These are phyloP conservation scores for Manduca sexta DNA, from an alignment of 1,140 invertebrate genomes.

Conservation along the genomic window DNA sequence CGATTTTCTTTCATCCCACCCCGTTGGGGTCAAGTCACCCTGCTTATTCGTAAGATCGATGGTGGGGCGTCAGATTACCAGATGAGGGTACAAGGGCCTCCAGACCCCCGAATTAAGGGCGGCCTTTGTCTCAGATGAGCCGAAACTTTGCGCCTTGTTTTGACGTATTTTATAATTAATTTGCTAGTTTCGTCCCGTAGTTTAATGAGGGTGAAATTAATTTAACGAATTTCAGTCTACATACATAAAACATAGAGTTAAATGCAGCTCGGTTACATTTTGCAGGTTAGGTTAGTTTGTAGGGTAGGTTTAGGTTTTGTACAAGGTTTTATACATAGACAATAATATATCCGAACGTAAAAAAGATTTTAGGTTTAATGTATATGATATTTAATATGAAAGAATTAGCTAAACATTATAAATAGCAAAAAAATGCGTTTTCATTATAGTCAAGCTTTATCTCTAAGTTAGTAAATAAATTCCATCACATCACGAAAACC, in stretches of 20 bases:
- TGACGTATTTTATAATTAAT: constrained; percentile 71
- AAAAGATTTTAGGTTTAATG: too few species aligned
- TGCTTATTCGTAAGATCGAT: constrained; percentile 61
- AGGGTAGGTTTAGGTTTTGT: not conserved
- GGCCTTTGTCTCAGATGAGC: constrained; percentile 65
- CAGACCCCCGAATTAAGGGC: constrained; percentile 47
- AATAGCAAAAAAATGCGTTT: too few species aligned
- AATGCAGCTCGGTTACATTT: too few species aligned
- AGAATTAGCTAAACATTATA: too few species aligned
- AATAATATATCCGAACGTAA: too few species aligned
- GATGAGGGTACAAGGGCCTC: constrained; percentile 47
- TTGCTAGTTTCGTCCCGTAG: constrained; percentile 65
- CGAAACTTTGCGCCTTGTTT: constrained; percentile 60
- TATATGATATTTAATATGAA: too few species aligned
- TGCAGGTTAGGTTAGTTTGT: too few species aligned
- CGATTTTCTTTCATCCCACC: constrained; percentile 60
- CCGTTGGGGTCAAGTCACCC: constrained; percentile 59
- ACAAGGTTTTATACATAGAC: not conserved
- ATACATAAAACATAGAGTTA: not conserved
- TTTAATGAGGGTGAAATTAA: constrained; percentile 62
- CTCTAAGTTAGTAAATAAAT: too few species aligned
- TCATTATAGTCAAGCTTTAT: too few species aligned
- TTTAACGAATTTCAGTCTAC: constrained; percentile 39
- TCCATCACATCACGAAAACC: too few species aligned
- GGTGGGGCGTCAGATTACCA: constrained; percentile 51